phyloP scores from a whole-genome alignment of 2,888 invertebrate species.

The Rhodophaea formosa region DNA sequence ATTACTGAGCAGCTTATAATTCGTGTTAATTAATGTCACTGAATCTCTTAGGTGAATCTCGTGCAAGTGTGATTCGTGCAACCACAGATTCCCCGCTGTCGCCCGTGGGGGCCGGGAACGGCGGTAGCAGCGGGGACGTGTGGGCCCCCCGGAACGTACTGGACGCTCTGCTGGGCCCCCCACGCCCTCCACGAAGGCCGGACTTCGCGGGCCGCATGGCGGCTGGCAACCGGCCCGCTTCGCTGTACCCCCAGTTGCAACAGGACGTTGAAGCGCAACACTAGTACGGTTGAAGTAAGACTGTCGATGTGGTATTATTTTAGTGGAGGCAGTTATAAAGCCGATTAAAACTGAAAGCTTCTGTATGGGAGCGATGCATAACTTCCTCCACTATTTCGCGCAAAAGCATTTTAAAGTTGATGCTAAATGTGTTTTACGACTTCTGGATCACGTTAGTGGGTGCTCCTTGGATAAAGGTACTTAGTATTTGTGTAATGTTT shows the following conservation, averaged over 20 bases:
- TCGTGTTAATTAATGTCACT: constrained; percentile 5
- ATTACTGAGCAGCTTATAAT: neutral
- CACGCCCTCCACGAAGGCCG: constrained; percentile 73
- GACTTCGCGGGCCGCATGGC: constrained; percentile 86
- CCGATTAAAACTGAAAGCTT: too few relatives aligned
- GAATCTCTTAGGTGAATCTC: constrained; percentile 56
- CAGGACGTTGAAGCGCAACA: constrained; percentile 64
- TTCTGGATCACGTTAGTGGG: too few relatives aligned
- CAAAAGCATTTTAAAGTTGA: too few relatives aligned
- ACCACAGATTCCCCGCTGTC: constrained; percentile 94
- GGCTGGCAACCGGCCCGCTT: constrained; percentile 83
- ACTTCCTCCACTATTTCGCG: too few relatives aligned
- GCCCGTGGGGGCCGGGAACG: constrained; percentile 83
- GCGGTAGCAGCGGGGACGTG: constrained; percentile 45
- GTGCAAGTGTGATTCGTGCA: constrained; percentile 81
- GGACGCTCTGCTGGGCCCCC: constrained; percentile 78
- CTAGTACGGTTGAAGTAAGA: constrained; percentile 28
- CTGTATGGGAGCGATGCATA: too few relatives aligned
- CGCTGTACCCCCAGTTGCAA: constrained; percentile 87
- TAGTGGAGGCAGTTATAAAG: too few relatives aligned
- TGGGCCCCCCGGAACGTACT: constrained; percentile 76
- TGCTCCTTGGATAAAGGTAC: too few relatives aligned
- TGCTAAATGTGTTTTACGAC: too few relatives aligned
- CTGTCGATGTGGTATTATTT: neutral
- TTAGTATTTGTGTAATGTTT: too few relatives aligned